These are phyloP conservation scores for Pica pica DNA, from an alignment of 2,113 vertebrate genomes.

Conservation along the genomic window DNA sequence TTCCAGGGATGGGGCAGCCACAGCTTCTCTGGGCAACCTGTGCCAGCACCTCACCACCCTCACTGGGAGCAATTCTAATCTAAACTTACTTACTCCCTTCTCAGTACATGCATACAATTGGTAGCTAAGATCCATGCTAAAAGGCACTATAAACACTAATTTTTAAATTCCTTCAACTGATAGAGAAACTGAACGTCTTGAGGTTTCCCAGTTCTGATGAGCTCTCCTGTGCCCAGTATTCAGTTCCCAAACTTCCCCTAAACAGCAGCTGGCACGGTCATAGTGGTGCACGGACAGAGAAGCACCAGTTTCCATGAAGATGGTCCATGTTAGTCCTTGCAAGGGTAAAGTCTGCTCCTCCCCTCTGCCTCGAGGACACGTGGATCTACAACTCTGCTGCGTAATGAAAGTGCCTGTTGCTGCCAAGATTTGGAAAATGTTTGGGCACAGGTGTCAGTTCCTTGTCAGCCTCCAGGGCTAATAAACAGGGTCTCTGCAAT, in stretches of 20 bases:
- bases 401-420: background rate
- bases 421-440: constrained; percentile 23
- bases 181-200: background rate
- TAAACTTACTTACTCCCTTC: background rate
- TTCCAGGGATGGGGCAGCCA: background rate
- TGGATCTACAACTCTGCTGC: background rate
- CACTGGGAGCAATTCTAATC: background rate
- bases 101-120: background rate
- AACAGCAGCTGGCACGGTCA: background rate
- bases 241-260: background rate
- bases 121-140: background rate
- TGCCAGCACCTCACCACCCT: background rate
- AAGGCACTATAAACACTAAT: background rate
- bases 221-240: background rate
- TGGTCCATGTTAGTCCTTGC: background rate
- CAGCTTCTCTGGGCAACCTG: background rate
- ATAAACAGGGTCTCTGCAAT: constrained; percentile 13
- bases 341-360: background rate
- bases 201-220: background rate
- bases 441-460: constrained; percentile 61
- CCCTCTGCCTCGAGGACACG: background rate
- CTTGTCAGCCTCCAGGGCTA: constrained; percentile 55
- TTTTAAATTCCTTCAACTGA: background rate
- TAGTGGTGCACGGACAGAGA: background rate
- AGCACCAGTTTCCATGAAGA: background rate